phyloP scores from a whole-genome alignment of 2,888 invertebrate genomes.

The Lasioglossum leucozonium region DNA sequence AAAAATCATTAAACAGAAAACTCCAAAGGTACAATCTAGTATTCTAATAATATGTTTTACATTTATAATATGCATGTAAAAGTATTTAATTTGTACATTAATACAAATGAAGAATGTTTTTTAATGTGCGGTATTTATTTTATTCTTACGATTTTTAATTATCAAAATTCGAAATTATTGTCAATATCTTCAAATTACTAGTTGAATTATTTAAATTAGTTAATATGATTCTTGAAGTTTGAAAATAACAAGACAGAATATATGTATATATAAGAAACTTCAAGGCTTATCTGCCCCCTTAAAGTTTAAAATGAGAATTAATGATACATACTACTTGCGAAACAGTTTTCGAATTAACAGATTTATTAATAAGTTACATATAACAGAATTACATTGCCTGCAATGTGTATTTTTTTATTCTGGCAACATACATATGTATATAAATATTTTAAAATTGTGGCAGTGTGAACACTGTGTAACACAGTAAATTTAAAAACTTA shows the following conservation, averaged over 20 bases:
- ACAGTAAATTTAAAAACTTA: slow-evolving; percentile 37
- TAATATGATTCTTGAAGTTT: background rate
- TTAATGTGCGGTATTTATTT: slow-evolving; percentile 9
- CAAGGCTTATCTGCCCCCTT: slow-evolving; percentile 55
- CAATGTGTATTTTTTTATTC: slow-evolving; percentile 59
- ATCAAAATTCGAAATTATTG: background rate
- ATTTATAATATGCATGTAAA: slow-evolving; percentile 25
- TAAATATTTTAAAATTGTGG: slow-evolving; percentile 44
- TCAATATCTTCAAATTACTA: slow-evolving; percentile 1
- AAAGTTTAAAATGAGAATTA: slow-evolving; percentile 45
- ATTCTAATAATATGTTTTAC: slow-evolving; percentile 42
- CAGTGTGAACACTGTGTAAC: slow-evolving; percentile 35
- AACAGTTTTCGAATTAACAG: slow-evolving; percentile 48
- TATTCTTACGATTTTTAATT: background rate
- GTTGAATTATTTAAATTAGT: slow-evolving; percentile 8
- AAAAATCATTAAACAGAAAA: slow-evolving; percentile 22
- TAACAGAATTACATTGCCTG: slow-evolving; percentile 54
- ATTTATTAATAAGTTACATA: slow-evolving; percentile 57
- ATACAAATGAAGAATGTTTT: slow-evolving; percentile 21
- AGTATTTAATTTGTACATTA: slow-evolving; percentile 18
- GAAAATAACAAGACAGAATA: slow-evolving; percentile 10
- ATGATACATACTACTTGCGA: slow-evolving; percentile 22
- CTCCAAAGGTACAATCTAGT: slow-evolving; percentile 22
- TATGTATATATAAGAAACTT: slow-evolving; percentile 10
- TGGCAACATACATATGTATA: slow-evolving; percentile 44